phyloP scores from a whole-genome alignment of 2,113 vertebrate species.

The Tachysurus fulvidraco region DNA sequence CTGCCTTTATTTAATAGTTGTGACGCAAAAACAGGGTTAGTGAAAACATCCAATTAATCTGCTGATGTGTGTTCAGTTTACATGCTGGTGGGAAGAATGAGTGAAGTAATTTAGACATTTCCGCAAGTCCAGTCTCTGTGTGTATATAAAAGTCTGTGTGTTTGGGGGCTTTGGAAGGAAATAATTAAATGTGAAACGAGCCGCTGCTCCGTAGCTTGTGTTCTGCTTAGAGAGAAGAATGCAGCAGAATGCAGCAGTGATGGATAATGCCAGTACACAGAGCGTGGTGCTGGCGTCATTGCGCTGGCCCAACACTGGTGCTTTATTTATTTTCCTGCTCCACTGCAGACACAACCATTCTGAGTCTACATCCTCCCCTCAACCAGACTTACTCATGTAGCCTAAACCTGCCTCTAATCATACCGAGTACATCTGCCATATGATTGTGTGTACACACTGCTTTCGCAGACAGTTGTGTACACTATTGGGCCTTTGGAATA shows the following conservation, averaged over 20 bases:
- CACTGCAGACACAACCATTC: constrained; percentile 61
- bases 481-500: not conserved
- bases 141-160: constrained; percentile 13
- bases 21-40: constrained; percentile 70
- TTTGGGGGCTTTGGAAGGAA: constrained; percentile 67
- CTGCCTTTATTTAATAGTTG: constrained; percentile 71
- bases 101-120: constrained; percentile 49
- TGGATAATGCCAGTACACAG: constrained; percentile 63
- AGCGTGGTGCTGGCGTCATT: constrained; percentile 63
- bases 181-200: constrained; percentile 66
- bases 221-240: constrained; percentile 47
- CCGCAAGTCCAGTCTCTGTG: constrained; percentile 1
- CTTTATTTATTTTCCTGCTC: constrained; percentile 71
- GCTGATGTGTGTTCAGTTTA: constrained; percentile 67
- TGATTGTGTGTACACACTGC: constrained; percentile 19
- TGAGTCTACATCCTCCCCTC: constrained; percentile 64
- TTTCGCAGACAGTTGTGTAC: constrained; percentile 7
- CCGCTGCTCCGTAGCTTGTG: constrained; percentile 62
- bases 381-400: constrained; percentile 43
- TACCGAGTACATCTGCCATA: constrained; percentile 26
- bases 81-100: constrained; percentile 41
- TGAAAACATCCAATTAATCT: constrained; percentile 67
- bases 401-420: constrained; percentile 52
- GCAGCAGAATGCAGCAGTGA: constrained; percentile 66
- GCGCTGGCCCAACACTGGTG: constrained; percentile 55